These are phyloP conservation scores for Tragelaphus oryx DNA, from an alignment of 2,797 vertebrate species.

Conservation along the genomic window DNA sequence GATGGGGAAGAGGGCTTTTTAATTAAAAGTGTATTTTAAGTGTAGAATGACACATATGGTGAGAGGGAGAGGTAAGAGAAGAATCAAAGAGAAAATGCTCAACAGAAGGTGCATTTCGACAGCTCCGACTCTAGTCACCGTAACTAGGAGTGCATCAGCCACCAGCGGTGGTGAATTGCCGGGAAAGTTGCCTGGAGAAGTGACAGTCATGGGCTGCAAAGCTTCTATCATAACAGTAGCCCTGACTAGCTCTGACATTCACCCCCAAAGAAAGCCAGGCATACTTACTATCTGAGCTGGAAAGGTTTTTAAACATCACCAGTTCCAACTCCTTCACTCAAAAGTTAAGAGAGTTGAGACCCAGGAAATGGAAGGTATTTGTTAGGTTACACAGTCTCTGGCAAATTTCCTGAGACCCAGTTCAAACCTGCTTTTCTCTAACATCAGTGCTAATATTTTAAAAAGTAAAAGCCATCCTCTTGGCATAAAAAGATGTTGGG, in stretches of 20 bases:
- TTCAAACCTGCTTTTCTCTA: not conserved
- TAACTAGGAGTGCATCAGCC: not conserved
- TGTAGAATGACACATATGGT: not conserved
- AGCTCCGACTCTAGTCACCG: accelerated
- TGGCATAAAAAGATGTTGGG: not conserved
- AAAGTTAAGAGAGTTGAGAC: not conserved
- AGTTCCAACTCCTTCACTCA: not conserved
- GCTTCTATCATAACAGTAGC: not conserved
- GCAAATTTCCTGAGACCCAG: not conserved
- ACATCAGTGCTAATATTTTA: not conserved
- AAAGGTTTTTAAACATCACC: not conserved
- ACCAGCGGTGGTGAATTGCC: not conserved
- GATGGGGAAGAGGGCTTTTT: not conserved
- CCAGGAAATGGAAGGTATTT: not conserved
- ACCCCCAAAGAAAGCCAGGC: not conserved
- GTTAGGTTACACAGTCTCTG: not conserved
- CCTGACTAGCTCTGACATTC: not conserved
- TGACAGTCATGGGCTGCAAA: conserved; percentile 16
- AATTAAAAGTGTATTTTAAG: not conserved
- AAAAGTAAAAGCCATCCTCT: not conserved
- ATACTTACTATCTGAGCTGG: not conserved
- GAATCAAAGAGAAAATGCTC: conserved; percentile 61
- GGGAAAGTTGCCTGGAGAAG: not conserved
- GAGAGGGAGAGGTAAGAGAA: conserved; percentile 35
- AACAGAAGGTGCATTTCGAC: not conserved